phyloP scores from a whole-genome alignment of 2,888 invertebrate species.

The Eupelmus urozonus region DNA sequence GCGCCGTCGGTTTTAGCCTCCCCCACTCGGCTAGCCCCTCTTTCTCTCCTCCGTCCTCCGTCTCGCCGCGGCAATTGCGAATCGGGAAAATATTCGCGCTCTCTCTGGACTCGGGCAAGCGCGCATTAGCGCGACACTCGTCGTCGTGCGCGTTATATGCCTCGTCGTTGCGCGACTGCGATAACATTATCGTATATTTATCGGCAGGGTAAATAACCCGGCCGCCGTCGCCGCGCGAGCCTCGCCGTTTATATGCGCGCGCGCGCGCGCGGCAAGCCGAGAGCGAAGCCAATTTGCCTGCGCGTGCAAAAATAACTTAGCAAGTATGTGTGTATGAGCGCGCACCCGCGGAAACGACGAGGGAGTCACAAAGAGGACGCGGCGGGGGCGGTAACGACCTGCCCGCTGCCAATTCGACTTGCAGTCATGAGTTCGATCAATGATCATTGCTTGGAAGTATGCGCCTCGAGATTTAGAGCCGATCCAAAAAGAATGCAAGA shows the following conservation, averaged over 20 bases:
- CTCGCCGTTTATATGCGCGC: slow-evolving; percentile 45
- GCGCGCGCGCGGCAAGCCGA: slow-evolving; percentile 37
- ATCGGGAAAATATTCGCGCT: slow-evolving; percentile 59
- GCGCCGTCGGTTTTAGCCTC: too few relatives aligned
- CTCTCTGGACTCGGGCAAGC: slow-evolving; percentile 33
- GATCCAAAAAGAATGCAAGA: neutral
- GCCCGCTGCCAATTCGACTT: slow-evolving; percentile 38
- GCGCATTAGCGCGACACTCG: slow-evolving; percentile 57
- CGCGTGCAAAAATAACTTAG: neutral
- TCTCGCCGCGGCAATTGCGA: slow-evolving; percentile 27
- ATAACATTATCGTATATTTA: slow-evolving; percentile 72
- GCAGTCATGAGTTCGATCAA: slow-evolving; percentile 18
- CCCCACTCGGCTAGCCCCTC: too few relatives aligned
- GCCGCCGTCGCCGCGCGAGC: slow-evolving; percentile 13
- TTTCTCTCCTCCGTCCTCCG: neutral
- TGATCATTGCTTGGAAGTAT: slow-evolving; percentile 38
- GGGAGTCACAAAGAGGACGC: slow-evolving; percentile 39
- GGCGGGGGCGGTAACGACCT: slow-evolving; percentile 33
- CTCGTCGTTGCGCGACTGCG: slow-evolving; percentile 54
- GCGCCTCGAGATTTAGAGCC: slow-evolving; percentile 12
- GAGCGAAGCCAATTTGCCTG: slow-evolving; percentile 60
- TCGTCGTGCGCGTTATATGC: slow-evolving; percentile 15
- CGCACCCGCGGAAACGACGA: slow-evolving; percentile 45
- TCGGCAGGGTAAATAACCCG: slow-evolving; percentile 68
- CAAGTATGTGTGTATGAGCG: slow-evolving; percentile 15